Evolutionary conservation across 2,797 vertebrate species (phyloP).

Genomic region (Crypturellus tataupa): DNA sequence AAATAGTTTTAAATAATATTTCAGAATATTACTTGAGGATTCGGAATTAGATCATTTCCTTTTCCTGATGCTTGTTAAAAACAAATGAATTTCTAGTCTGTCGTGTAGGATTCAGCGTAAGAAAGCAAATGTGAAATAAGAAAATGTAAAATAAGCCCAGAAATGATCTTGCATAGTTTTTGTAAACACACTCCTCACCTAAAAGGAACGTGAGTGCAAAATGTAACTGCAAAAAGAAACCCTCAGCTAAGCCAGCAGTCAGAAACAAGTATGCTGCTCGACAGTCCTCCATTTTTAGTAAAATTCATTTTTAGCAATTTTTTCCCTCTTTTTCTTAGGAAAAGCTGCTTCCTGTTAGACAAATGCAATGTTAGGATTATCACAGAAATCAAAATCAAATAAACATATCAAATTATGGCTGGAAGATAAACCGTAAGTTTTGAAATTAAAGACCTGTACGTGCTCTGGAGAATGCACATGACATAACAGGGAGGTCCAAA

Average conservation of each 20-base stretch:
- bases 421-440: background rate
- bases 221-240: background rate
- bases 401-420: background rate
- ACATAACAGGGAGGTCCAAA: background rate
- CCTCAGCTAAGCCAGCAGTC: background rate
- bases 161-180: background rate
- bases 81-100: fast-evolving
- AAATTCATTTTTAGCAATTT: background rate
- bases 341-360: background rate
- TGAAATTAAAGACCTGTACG: background rate
- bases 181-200: background rate
- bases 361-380: background rate
- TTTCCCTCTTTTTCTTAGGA: background rate
- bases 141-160: fast-evolving
- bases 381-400: background rate
- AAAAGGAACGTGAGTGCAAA: background rate
- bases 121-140: background rate
- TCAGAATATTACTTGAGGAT: background rate
- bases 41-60: background rate
- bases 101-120: background rate
- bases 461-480: fast-evolving
- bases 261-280: background rate
- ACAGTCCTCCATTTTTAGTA: background rate
- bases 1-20: background rate
- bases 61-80: background rate